phyloP scores from a whole-genome alignment of 2,888 invertebrate genomes.

The Cantharis rufa region DNA sequence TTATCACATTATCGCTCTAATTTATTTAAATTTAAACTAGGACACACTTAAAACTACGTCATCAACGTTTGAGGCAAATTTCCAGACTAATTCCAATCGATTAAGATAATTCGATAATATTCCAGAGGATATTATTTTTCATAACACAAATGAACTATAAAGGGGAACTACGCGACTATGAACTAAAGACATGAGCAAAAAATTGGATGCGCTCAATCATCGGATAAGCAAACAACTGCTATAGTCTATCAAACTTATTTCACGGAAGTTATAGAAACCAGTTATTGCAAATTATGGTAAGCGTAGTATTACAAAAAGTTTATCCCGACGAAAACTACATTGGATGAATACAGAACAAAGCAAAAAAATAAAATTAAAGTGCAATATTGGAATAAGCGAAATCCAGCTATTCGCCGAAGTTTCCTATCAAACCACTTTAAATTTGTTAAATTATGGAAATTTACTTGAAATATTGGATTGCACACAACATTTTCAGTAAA shows the following conservation, averaged over 20 bases:
- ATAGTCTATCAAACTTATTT: neutral
- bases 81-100: neutral
- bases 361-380: neutral
- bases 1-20: neutral
- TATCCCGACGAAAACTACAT: neutral
- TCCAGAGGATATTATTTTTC: neutral
- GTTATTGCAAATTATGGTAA: neutral
- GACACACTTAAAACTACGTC: neutral
- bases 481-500: neutral
- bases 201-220: neutral
- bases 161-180: neutral
- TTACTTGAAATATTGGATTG: neutral
- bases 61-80: neutral
- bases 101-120: neutral
- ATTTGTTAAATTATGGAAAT: neutral
- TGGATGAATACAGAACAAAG: neutral
- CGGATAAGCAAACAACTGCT: neutral
- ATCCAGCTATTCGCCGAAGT: neutral
- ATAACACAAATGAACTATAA: neutral
- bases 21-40: neutral
- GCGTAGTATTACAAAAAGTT: neutral
- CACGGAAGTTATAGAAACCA: neutral
- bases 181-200: neutral
- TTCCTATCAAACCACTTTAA: neutral
- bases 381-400: neutral